Conservation (phyloP, 2,888 invertebrate species). For the Cremastinae sp. region DNA sequence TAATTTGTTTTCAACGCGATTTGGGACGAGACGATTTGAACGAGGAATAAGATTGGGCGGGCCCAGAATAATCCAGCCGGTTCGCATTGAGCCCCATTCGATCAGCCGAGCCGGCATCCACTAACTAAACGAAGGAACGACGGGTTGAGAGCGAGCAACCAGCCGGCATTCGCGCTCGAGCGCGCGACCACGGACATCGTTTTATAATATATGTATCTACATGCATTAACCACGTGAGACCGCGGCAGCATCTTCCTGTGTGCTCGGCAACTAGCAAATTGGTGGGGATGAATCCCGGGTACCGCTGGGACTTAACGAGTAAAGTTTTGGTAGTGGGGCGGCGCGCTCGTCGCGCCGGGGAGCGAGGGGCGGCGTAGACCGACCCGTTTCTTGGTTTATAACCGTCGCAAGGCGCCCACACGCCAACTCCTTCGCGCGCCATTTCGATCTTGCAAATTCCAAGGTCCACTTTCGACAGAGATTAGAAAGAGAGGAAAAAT, state of each 20-base stretch:
- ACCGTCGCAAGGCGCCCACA: conserved; percentile 50
- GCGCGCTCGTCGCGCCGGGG: conserved; percentile 30
- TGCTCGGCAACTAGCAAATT: neutral
- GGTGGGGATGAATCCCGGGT: conserved; percentile 37
- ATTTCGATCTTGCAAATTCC: conserved; percentile 44
- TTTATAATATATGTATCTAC: conserved; percentile 73
- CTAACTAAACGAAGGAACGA: conserved; percentile 71
- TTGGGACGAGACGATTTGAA: neutral
- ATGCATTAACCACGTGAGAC: conserved; percentile 73
- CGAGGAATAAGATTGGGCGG: conserved; percentile 47
- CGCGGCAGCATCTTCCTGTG: conserved; percentile 62
- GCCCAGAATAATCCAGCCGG: conserved; percentile 23
- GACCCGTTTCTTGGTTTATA: conserved; percentile 46
- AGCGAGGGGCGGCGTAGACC: conserved; percentile 20
- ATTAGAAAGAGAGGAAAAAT: conserved; percentile 1
- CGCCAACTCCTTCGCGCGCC: conserved; percentile 34
- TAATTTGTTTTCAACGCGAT: conserved; percentile 9
- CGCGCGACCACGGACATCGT: conserved; percentile 65
- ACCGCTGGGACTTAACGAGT: conserved; percentile 44
- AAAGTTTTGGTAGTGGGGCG: conserved; percentile 5
- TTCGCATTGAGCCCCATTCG: conserved; percentile 50
- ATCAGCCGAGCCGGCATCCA: conserved; percentile 70
- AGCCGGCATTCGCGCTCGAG: conserved; percentile 64
- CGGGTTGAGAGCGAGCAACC: conserved; percentile 68
- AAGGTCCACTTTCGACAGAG: conserved; percentile 25